Evolutionary conservation across 2,797 vertebrate species (phyloP), one percentile per base, ranked within the genome.

Genomic region (Natrix natrix): DNA sequence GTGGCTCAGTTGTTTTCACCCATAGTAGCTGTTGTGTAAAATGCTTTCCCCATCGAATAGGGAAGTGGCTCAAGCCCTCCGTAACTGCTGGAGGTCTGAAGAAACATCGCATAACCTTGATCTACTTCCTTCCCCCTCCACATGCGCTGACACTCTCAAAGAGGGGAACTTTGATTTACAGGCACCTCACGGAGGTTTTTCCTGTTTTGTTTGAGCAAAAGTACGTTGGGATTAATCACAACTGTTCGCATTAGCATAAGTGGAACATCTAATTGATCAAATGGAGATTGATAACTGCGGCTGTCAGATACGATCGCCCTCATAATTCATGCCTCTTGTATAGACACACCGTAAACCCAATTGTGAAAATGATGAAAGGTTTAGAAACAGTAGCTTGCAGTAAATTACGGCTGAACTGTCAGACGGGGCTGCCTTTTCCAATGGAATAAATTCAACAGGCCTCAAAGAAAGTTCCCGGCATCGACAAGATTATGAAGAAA

Each of bases 381-480:
- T 14, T 1, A 83, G 59, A 32, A 89, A 89, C 74, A 24, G 24
- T 43, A 26, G 32, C 10, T 6, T 1, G 0, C 0, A 1, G 83
- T 5, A 86, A 83, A 63, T 0, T 0, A 48, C 17, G 16, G 20
- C 37, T 83, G 8, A 13, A 8, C 3, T 48, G 2, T 32, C 2
- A 28, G 43, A 54, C 37, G 17, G 54, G 59, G 3, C 32, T 11
- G 87, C 17, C 5, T 43, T 89, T 78, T 55, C 12, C 5, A 83
- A 24, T 32, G 0, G 10, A 54, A 24, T 16, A 60, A 0, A 22
- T 63, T 57, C 43, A n/a, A 26, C 48, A 12, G 2, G 13, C 5
- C 43, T 93, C 52, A 61, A 91, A 59, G 63, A 28, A 4, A 59
- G 4, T 59, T 89, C 32, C 32, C 74, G 55, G 26, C n/a, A 17